Conservation (phyloP, 2,888 invertebrate species). For the Drosophila demipolita region DNA sequence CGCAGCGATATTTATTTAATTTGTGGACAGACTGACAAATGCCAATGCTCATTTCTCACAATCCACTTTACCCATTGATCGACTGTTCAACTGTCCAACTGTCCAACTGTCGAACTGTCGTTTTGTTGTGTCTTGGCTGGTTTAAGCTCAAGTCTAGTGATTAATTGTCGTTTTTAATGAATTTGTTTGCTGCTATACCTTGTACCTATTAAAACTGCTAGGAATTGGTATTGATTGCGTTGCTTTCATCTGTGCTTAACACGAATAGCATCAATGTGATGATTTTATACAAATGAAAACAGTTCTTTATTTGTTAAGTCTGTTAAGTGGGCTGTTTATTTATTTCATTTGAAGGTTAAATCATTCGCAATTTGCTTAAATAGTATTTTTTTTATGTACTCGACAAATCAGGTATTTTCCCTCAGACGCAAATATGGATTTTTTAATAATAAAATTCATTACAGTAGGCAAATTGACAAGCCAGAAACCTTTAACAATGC, state of each 20-base stretch:
- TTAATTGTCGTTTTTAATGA: conserved; percentile 34
- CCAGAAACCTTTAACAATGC: conserved; percentile 37
- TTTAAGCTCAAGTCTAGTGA: conserved; percentile 5
- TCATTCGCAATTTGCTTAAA: background rate
- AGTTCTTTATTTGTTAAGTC: conserved; percentile 1
- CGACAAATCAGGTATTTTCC: conserved; percentile 7
- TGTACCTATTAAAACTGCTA: background rate
- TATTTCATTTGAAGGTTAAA: background rate
- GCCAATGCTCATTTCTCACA: background rate
- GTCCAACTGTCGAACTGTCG: background rate
- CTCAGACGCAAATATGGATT: conserved; percentile 26
- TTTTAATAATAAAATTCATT: conserved; percentile 61
- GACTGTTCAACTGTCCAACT: conserved; percentile 7
- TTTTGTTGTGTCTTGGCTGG: background rate
- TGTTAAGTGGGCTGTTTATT: background rate
- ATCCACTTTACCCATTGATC: conserved; percentile 32
- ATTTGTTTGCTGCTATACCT: conserved; percentile 8
- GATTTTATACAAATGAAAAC: background rate
- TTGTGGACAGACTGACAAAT: conserved; percentile 11
- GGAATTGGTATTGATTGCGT: background rate
- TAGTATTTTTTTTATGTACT: background rate
- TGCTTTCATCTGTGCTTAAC: background rate
- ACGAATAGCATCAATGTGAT: background rate
- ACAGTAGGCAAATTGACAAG: conserved; percentile 40
- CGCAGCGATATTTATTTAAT: background rate